Evolutionary conservation across 1,140 invertebrate genomes (phyloP), one percentile per base, ranked within the genome.

Genomic region (Pseudoatta argentina): DNA sequence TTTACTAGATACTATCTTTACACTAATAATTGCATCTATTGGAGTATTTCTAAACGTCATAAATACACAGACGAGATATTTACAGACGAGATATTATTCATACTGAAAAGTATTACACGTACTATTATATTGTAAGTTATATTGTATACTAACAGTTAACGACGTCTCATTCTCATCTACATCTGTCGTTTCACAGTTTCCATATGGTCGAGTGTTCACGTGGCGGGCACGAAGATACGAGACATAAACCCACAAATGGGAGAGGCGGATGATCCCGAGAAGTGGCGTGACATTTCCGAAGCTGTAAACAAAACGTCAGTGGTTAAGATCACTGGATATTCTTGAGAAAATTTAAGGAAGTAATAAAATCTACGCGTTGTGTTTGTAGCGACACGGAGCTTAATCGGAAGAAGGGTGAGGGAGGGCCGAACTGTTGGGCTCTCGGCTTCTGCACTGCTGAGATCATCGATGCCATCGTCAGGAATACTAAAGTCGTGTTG

Each of bases 201-300:
- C 61, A 95, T 97, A 63, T 97, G 97, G 97, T 96, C 96, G 69
- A 95, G 96, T 71, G 96, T 97, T 59, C 96, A 96, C 91, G 95
- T 97, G 1, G 96, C 95, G 51, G 97, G 96, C 69, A 96, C 96
- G 73, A 95, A 95, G 75, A 92, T 97, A 30, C 94, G 94, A 34
- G 95, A 96, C 73, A 93, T 96, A 63, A 95, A 96, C 89, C 95
- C 96, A 34, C 94, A 93, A 67, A 94, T 96, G 76, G 96, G 96
- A 7, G 90, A 94, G 67, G 71, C 90, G 18, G 94, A 96, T 72
- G 96, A 97, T 89, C 94, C 94, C 27, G 96, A 96, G 93, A 95
- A 96, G 82, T 97, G 96, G 96, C 88, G 93, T 85, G 94, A 96
- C 86, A 93, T 97, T 81, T 95, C 96, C 87, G 95, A 94, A 79